Evolutionary conservation across 2,113 vertebrate species (phyloP).

Genomic region (Dolichotis patagonum): DNA sequence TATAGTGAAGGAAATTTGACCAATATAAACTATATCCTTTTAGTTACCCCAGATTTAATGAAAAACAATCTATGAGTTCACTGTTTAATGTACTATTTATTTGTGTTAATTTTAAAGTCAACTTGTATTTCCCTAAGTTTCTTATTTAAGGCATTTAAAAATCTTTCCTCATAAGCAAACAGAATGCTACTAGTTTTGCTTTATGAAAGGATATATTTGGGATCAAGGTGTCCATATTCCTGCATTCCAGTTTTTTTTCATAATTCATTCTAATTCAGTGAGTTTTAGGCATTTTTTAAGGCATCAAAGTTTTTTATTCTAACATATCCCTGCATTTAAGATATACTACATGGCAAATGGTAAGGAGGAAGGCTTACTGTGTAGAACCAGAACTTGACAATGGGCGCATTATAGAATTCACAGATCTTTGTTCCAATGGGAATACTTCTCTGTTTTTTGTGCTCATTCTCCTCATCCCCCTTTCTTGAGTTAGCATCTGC

Average conservation of each 20-base stretch:
- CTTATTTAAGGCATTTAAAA: not conserved
- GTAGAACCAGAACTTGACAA: constrained; percentile 99
- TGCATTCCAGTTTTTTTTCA: not conserved
- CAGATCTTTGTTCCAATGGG: constrained; percentile 95
- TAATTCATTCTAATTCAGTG: not conserved
- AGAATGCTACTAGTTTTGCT: not conserved
- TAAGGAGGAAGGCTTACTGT: constrained; percentile 89
- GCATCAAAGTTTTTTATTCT: too few species aligned
- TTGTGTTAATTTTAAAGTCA: constrained; percentile 2
- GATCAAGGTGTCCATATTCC: not conserved
- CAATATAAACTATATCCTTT: not conserved
- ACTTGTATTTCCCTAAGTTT: not conserved
- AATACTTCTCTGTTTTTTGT: constrained; percentile 90
- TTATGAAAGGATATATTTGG: not conserved
- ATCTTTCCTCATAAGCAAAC: not conserved
- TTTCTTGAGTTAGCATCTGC: constrained; percentile 91
- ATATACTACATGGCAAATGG: fast-evolving
- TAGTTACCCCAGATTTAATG: not conserved
- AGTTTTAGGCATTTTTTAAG: not conserved
- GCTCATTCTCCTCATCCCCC: constrained; percentile 96
- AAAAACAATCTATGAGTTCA: not conserved
- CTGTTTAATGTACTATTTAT: not conserved
- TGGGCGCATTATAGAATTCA: constrained; percentile 98
- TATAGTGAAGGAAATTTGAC: not conserved
- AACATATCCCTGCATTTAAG: not conserved